phyloP scores from a whole-genome alignment of 2,797 vertebrate species.

The Vespertilio murinus region DNA sequence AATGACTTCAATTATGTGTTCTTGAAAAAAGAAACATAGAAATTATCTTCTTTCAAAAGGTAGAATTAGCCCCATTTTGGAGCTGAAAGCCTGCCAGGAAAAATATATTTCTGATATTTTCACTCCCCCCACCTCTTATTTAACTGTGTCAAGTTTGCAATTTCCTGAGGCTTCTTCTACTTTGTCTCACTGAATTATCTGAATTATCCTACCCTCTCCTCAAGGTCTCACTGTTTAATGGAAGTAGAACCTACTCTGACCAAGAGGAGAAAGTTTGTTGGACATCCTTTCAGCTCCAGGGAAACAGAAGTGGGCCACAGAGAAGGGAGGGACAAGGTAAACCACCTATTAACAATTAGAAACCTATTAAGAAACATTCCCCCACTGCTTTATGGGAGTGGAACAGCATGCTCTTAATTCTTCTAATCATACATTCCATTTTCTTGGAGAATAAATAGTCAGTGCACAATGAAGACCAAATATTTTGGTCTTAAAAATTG shows the following conservation, averaged over 20 bases:
- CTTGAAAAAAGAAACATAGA: constrained; percentile 82
- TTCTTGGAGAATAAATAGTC: not conserved
- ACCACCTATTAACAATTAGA: not conserved
- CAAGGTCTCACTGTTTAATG: constrained; percentile 18
- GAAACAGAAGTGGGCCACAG: not conserved
- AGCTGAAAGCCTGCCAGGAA: constrained; percentile 83
- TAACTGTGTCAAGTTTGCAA: constrained; percentile 74
- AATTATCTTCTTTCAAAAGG: constrained; percentile 87
- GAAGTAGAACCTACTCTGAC: constrained; percentile 21
- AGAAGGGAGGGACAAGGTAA: not conserved
- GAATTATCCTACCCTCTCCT: not conserved
- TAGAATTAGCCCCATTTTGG: constrained; percentile 84
- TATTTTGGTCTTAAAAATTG: not conserved
- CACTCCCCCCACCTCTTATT: constrained; percentile 53
- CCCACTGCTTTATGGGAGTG: not conserved
- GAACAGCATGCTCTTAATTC: not conserved
- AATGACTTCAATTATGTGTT: constrained; percentile 87
- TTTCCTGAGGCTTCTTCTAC: constrained; percentile 61
- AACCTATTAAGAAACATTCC: not conserved
- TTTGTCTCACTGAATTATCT: constrained; percentile 61
- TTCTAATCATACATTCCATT: not conserved
- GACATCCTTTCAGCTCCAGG: not conserved
- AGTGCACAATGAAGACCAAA: not conserved
- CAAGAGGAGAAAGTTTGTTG: not conserved
- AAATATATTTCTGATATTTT: constrained; percentile 79